Percentiles rank a stretch among this genome's conserved stretches.
Conservation (phyloP, 2,888 invertebrate genomes). For the Drosophila maculinotata region DNA sequence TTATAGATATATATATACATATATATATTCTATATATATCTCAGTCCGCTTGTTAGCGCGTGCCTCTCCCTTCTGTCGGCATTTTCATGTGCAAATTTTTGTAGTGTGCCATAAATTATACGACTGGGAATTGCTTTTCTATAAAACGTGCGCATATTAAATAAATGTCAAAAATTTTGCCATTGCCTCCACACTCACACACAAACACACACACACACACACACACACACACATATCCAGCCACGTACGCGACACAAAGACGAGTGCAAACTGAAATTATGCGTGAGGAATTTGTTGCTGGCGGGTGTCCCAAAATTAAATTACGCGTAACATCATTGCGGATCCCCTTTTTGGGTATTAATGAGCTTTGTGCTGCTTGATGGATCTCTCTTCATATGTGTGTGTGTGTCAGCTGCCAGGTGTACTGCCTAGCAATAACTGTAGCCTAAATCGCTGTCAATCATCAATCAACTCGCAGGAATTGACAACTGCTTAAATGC, state of each 20-base stretch:
- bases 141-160: slow-evolving; percentile 82
- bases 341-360: slow-evolving; percentile 71
- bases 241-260: slow-evolving; percentile 33
- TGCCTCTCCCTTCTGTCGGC: slow-evolving; percentile 35
- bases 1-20: slow-evolving; percentile 9
- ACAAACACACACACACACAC: slow-evolving; percentile 13
- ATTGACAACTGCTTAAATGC: slow-evolving; percentile 30
- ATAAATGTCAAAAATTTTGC: slow-evolving; percentile 78
- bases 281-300: slow-evolving; percentile 66
- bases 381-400: slow-evolving; percentile 49
- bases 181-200: slow-evolving; percentile 28
- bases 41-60: neutral
- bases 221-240: neutral
- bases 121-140: slow-evolving; percentile 81
- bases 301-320: slow-evolving; percentile 70
- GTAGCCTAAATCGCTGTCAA: slow-evolving; percentile 36
- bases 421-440: slow-evolving; percentile 29
- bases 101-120: slow-evolving; percentile 81
- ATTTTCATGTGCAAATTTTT: slow-evolving; percentile 79
- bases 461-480: slow-evolving; percentile 42
- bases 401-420: slow-evolving; percentile 37
- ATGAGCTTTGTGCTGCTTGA: slow-evolving; percentile 70
- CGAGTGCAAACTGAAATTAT: slow-evolving; percentile 60
- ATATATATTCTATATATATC: neutral
- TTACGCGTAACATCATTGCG: slow-evolving; percentile 79